Evolutionary conservation across 2,888 invertebrate genomes (phyloP).

Genomic region (Eupelmus urozonus): DNA sequence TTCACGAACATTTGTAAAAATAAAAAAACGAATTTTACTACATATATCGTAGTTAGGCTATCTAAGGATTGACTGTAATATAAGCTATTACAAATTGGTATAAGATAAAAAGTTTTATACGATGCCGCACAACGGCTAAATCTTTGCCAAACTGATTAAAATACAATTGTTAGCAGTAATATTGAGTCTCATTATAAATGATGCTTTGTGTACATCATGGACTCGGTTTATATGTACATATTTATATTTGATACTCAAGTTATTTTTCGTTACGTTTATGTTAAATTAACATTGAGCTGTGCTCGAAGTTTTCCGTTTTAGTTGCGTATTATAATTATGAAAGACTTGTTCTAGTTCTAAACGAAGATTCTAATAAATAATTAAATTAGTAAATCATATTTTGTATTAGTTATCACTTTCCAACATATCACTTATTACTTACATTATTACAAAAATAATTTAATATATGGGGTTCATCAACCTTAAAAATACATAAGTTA

Average conservation of each 20-base stretch:
- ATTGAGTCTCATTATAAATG: conserved; percentile 21
- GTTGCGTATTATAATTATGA: conserved; percentile 42
- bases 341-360: conserved; percentile 45
- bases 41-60: conserved; percentile 36
- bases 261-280: conserved; percentile 50
- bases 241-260: conserved; percentile 56
- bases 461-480: no score
- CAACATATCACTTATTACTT: neutral
- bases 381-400: conserved; percentile 31
- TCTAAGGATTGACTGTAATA: conserved; percentile 51
- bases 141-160: conserved; percentile 60
- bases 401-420: conserved; percentile 4
- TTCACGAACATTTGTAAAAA: conserved; percentile 51
- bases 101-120: conserved; percentile 55
- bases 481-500: no score
- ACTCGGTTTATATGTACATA: conserved; percentile 50
- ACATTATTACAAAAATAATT: neutral
- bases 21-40: conserved; percentile 38
- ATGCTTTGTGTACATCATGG: conserved; percentile 33
- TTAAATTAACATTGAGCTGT: conserved; percentile 47
- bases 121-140: conserved; percentile 50
- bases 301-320: conserved; percentile 50
- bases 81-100: conserved; percentile 37
- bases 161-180: conserved; percentile 47
- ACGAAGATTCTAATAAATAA: conserved; percentile 46